phyloP scores from a whole-genome alignment of 2,113 vertebrate species.

The Colinus virginianus region DNA sequence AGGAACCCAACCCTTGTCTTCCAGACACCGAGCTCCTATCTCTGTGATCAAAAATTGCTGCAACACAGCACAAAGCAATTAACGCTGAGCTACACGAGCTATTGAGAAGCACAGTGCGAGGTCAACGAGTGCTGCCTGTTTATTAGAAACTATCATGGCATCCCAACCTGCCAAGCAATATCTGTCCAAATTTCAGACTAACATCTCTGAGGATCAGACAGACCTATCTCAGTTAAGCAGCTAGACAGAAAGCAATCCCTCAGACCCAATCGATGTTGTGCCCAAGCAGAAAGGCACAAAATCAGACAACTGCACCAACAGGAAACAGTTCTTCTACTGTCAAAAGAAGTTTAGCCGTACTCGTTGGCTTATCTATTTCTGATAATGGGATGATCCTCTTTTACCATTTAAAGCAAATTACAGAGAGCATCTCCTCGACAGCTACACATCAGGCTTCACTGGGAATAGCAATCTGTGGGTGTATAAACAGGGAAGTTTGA shows the following conservation, averaged over 20 bases:
- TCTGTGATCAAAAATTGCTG: not conserved
- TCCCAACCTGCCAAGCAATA: not conserved
- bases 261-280: not conserved
- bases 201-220: not conserved
- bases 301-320: not conserved
- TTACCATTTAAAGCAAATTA: conserved; percentile 46
- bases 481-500: conserved; percentile 28
- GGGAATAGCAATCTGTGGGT: conserved; percentile 53
- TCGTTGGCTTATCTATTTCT: conserved; percentile 28
- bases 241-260: not conserved
- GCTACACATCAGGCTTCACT: conserved; percentile 33
- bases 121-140: not conserved
- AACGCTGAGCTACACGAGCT: not conserved
- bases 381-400: conserved; percentile 43
- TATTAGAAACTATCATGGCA: not conserved
- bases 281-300: not conserved
- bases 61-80: not conserved
- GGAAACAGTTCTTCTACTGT: not conserved
- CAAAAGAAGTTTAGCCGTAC: not conserved
- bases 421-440: conserved; percentile 36
- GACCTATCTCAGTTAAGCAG: fast-evolving
- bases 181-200: not conserved
- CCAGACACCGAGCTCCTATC: not conserved
- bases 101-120: not conserved
- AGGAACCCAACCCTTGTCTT: not conserved